Base-by-base conservation (phyloP, 2,113 vertebrate species). In the Condylura cristata region DNA sequence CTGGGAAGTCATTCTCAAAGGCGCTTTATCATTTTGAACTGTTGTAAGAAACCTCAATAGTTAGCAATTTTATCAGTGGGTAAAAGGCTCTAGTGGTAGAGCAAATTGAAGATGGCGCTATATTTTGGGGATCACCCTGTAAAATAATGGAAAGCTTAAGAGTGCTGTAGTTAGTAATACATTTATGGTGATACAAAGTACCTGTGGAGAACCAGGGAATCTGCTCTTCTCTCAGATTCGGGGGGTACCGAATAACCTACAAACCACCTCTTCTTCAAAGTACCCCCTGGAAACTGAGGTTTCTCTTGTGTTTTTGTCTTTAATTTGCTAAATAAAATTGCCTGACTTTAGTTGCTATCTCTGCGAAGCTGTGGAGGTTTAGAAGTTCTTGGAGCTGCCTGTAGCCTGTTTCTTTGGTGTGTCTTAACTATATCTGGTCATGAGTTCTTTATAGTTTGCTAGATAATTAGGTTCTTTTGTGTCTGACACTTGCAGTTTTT, bases 131-230 rank as follows among this genome's bases (percentile, higher is more conserved):
- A 86, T 91, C 87, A 34, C 88, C 39, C 90, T 95, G 48, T 88
- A 86, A 84, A 68, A 90, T 76, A 81, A 83, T 90, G 84, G 34
- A 41, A 84, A 87, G 82, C 70, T 70, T 12, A 34, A 74, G 93
- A 95, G 87, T 92, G 94, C 84, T 80, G 4, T 84, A 37, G 46
- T 89, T 95, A 84, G 22, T 74, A 96, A 74, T 66, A 6, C 58
- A 8, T 85, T 84, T 94, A 85, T 86, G 22, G 30, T 56, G 34
- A 93, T 74, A 86, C 7, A 88, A 20, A 96, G 94, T 90, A 93
- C 66, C 96, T 92, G 30, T 95, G 94, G 93, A 94, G 83, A 95
- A 88, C 83, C 91, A 96, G 87, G 95, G 93, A 60, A 53, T 91
- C 84, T 56, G 61, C 86, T 44, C 74, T 37, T 68, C 20, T 75